Evolutionary conservation across 2,888 invertebrate species (phyloP).

Genomic region (Cephus sareptanus): DNA sequence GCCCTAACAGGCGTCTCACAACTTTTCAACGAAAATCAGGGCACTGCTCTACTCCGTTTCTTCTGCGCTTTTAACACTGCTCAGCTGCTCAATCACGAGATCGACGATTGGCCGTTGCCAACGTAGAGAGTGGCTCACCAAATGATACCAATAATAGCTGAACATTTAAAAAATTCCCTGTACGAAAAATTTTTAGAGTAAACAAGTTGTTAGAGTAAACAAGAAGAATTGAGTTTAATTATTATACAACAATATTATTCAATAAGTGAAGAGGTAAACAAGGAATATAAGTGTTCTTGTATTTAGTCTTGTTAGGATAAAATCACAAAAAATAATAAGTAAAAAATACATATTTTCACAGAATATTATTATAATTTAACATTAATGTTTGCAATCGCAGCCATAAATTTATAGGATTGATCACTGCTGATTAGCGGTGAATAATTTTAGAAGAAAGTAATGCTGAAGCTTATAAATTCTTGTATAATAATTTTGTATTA

Average conservation of each 20-base stretch:
- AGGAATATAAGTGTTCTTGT: not conserved
- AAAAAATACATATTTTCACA: not conserved
- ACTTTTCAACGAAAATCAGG: slow-evolving; percentile 9
- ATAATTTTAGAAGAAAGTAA: not conserved
- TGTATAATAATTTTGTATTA: not conserved
- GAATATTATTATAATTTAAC: not conserved
- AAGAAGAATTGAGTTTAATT: not conserved
- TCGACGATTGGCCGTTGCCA: slow-evolving; percentile 28
- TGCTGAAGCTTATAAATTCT: slow-evolving; percentile 12
- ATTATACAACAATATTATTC: not conserved
- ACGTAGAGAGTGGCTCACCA: not conserved
- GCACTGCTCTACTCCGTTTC: not conserved
- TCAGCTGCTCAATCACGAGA: slow-evolving; percentile 57
- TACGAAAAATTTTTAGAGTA: not conserved
- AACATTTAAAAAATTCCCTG: not conserved
- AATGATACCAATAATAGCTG: not conserved
- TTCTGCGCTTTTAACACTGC: slow-evolving; percentile 17
- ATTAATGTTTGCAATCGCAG: no score
- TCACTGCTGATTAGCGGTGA: not conserved
- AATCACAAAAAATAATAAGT: not conserved
- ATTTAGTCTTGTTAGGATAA: not conserved
- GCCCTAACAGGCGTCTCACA: slow-evolving; percentile 19
- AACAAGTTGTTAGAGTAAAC: not conserved
- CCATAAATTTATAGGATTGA: not conserved
- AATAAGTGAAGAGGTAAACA: not conserved